Base-by-base conservation (phyloP, 1,140 invertebrate species). In the Sitobion miscanthi region DNA sequence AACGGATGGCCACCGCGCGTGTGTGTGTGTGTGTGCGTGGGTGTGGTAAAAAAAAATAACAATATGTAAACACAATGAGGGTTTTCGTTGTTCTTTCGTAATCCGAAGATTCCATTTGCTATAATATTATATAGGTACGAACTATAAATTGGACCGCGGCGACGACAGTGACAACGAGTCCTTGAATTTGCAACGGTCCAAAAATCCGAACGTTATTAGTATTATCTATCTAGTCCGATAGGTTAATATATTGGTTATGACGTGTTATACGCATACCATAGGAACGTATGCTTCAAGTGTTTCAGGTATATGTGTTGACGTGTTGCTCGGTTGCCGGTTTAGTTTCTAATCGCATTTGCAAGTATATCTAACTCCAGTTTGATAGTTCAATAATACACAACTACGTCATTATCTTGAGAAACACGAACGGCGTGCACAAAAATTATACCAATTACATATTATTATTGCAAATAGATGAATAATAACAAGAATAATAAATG, bases 161-260 rank as follows among this genome's bases (percentile, higher is more conserved):
- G 25, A 25, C 4, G 11, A 25, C 52, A 35, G 38, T 62, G 35
- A 7, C 35, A 23, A 25, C 1, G 8, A 83, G n/a, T n/a, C 91
- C 91, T 93, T 93, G 91, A 93, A 93, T 93, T 93, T 83, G 49
- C 23, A 23, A 93, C 77, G 82, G 91, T 93, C 82, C n/a, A 86
- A 47, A 92, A 52, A 54, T 86, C 49, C 25, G 21, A 52, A 38
- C 47, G 82, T 85, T 85, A 62, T 91, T 49, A 45, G n/a, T 49
- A 35, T 77, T 77, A 77, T n/a, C 42, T 42, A 42, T 42, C 42
- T 42, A 42, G 42, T 42, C 42, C 42, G 42, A 42, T 42, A 42
- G 42, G 42, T 42, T 42, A 38, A 38, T 69, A 69, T 69, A 69
- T 49, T 20, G 5, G 47, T n/a, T 20, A 88, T 20, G 4, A 42